phyloP scores from a whole-genome alignment of 1,140 invertebrate species.

The Bombus terrestris region DNA sequence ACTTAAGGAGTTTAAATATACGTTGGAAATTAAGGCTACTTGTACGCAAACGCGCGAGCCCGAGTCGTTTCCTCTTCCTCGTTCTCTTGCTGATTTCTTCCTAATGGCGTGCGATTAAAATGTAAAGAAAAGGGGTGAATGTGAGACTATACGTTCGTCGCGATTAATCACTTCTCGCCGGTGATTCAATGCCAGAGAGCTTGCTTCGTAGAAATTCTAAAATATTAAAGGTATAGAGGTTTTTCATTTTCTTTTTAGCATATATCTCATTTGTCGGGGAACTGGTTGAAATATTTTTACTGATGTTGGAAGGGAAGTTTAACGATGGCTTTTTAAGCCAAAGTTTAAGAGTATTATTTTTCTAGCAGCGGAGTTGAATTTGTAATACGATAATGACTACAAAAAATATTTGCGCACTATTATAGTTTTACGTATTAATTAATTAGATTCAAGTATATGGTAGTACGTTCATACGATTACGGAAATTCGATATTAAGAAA shows the following conservation, averaged over 20 bases:
- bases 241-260: background rate
- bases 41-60: slow-evolving; percentile 52
- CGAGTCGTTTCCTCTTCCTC: background rate
- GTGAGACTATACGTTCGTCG: slow-evolving; percentile 49
- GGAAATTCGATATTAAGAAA: background rate
- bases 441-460: no score
- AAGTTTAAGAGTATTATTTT: background rate
- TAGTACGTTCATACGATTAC: background rate
- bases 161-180: slow-evolving; percentile 58
- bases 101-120: background rate
- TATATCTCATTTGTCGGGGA: background rate
- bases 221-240: background rate
- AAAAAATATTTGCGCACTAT: no score
- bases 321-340: background rate
- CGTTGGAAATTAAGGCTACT: slow-evolving; percentile 64
- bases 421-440: no score
- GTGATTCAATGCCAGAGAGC: background rate
- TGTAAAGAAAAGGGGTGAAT: background rate
- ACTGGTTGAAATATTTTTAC: background rate
- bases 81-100: slow-evolving; percentile 26
- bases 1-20: slow-evolving; percentile 74
- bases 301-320: background rate
- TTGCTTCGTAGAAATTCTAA: background rate
- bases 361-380: no score
- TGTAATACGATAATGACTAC: no score